Percentiles rank a stretch among this genome's conserved stretches.
Conservation (phyloP, 2,888 invertebrate species). For the Galerucella calmariensis region DNA sequence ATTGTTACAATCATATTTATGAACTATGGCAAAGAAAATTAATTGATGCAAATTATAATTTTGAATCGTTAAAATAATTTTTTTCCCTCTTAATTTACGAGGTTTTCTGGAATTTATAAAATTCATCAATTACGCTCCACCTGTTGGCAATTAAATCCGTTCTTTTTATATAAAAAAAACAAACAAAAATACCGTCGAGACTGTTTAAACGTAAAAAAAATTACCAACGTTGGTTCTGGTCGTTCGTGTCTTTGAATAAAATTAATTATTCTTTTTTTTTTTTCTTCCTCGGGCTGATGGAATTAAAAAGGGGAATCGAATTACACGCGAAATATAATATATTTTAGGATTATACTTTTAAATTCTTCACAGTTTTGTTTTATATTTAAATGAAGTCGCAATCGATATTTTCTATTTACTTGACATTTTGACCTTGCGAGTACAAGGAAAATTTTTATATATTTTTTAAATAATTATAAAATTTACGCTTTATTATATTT, state of each 20-base stretch:
- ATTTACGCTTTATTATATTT: too few species aligned
- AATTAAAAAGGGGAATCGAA: background rate
- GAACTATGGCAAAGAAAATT: too few species aligned
- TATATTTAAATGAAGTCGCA: background rate
- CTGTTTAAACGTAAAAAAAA: background rate
- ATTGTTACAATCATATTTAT: too few species aligned
- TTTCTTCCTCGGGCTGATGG: too few species aligned
- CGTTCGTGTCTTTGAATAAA: background rate
- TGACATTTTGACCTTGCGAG: background rate
- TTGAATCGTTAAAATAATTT: too few species aligned
- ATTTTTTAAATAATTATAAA: too few species aligned
- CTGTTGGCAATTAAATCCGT: background rate
- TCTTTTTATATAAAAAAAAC: background rate
- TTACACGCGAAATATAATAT: slow-evolving; percentile 8
- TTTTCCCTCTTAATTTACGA: too few species aligned
- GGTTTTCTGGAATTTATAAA: too few species aligned
- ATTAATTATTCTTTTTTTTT: background rate
- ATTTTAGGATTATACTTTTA: slow-evolving; percentile 4
- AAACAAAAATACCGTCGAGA: background rate
- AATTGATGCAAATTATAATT: too few species aligned
- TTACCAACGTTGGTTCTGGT: background rate
- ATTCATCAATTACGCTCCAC: background rate
- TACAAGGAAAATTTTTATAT: too few species aligned
- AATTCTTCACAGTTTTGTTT: background rate
- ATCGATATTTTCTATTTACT: background rate